phyloP scores from a whole-genome alignment of 2,113 vertebrate genomes.

The Perognathus longimembris region DNA sequence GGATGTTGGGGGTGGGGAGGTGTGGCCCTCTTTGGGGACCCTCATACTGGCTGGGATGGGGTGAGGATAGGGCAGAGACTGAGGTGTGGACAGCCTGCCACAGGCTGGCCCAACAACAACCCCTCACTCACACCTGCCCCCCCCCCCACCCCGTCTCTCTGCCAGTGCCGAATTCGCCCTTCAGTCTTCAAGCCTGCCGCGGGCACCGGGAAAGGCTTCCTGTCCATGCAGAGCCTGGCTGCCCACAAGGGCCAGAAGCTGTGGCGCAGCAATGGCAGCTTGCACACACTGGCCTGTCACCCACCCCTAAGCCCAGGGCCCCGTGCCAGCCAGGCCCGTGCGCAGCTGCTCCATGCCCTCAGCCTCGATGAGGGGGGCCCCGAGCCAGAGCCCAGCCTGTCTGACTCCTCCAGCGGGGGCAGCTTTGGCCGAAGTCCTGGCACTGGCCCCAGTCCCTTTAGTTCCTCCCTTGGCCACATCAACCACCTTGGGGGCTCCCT shows the following conservation, averaged over 20 bases:
- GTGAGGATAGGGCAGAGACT: background rate
- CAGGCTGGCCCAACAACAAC: background rate
- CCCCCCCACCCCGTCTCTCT: constrained; percentile 26
- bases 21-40: fast-evolving
- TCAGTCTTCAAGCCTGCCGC: constrained; percentile 93
- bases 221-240: constrained; percentile 96
- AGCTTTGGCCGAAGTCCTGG: constrained; percentile 92
- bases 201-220: constrained; percentile 92
- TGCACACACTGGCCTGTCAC: constrained; percentile 92
- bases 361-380: constrained; percentile 93
- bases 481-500: constrained; percentile 95
- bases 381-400: constrained; percentile 91
- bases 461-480: constrained; percentile 96
- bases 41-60: fast-evolving
- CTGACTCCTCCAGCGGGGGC: constrained; percentile 94
- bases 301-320: constrained; percentile 82
- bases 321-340: constrained; percentile 84
- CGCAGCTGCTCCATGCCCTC: constrained; percentile 86
- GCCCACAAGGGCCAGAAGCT: constrained; percentile 92
- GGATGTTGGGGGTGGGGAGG: background rate
- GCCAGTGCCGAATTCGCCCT: constrained; percentile 92
- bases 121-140: background rate
- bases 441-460: constrained; percentile 92
- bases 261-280: constrained; percentile 92
- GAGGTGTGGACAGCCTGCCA: fast-evolving